These are phyloP conservation scores for Uloborus diversus DNA, from an alignment of 1,140 invertebrate species.

Conservation along the genomic window DNA sequence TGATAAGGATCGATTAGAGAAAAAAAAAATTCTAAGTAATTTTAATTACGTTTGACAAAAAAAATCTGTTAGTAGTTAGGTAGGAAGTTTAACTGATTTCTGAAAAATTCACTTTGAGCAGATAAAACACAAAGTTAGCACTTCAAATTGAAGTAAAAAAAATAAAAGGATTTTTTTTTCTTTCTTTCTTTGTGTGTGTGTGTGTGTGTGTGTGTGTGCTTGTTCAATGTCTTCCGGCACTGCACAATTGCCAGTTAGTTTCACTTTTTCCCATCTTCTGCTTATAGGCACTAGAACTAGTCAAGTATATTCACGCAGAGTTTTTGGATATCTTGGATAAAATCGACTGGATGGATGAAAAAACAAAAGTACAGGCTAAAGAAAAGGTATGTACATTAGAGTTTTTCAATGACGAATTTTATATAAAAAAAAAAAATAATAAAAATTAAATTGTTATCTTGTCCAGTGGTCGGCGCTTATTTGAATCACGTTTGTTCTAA, in stretches of 20 bases:
- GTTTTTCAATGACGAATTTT: not conserved
- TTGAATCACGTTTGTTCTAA: not conserved
- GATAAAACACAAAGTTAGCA: no score
- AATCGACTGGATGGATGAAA: slow-evolving; percentile 92
- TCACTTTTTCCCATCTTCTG: not conserved
- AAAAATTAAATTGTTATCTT: not conserved
- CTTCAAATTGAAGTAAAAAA: not conserved
- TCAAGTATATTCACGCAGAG: slow-evolving; percentile 62
- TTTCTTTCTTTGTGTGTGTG: no score
- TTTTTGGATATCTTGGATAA: slow-evolving; percentile 69
- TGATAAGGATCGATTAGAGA: no score
- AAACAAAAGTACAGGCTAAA: slow-evolving; percentile 81
- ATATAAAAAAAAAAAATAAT: not conserved
- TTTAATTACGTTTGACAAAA: no score
- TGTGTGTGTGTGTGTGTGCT: no score
- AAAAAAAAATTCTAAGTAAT: no score
- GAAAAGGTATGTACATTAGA: slow-evolving; percentile 71
- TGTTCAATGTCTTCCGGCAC: no score
- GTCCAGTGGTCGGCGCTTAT: not conserved
- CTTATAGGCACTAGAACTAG: slow-evolving; percentile 60
- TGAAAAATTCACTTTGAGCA: not conserved
- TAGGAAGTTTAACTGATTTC: no score
- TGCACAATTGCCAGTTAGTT: not conserved
- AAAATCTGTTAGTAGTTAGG: no score
- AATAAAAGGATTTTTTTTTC: not conserved